A percentile compares a stretch with the other conserved stretches of the same genome.
Evolutionary conservation across 2,113 vertebrate species (phyloP).

Genomic region (Aegotheles bennettii): DNA sequence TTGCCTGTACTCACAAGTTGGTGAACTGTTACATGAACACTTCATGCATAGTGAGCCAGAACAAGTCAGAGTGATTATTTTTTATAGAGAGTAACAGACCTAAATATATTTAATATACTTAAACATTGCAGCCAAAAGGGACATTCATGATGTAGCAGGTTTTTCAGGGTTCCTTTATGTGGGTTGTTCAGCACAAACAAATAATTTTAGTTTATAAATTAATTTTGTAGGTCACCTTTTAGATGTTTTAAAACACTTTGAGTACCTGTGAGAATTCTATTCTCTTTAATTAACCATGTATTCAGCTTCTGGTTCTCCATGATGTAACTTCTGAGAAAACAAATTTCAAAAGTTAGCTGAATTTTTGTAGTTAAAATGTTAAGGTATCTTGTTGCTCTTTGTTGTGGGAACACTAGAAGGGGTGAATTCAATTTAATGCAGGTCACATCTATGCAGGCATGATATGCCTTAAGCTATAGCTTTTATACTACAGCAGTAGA

Average conservation of each 20-base stretch:
- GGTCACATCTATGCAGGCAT: neutral
- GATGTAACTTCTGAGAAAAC: neutral
- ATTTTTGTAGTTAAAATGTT: neutral
- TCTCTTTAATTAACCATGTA: conserved; percentile 21
- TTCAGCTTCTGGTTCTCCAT: neutral
- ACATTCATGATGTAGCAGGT: neutral
- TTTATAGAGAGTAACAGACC: neutral
- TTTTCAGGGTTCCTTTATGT: neutral
- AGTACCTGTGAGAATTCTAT: neutral
- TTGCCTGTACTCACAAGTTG: neutral
- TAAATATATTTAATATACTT: neutral
- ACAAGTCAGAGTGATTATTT: neutral
- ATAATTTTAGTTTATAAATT: neutral
- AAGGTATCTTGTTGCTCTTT: neutral
- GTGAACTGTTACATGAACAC: neutral
- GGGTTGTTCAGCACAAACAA: neutral
- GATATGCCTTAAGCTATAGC: neutral
- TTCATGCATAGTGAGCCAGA: neutral
- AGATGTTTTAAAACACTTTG: conserved; percentile 1
- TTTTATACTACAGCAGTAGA: neutral
- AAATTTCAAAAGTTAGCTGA: neutral
- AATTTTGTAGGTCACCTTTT: neutral
- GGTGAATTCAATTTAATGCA: neutral
- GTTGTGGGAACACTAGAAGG: neutral
- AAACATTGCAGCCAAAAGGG: neutral